Base-by-base conservation (phyloP, 2,797 vertebrate species). In the Taeniopygia guttata region DNA sequence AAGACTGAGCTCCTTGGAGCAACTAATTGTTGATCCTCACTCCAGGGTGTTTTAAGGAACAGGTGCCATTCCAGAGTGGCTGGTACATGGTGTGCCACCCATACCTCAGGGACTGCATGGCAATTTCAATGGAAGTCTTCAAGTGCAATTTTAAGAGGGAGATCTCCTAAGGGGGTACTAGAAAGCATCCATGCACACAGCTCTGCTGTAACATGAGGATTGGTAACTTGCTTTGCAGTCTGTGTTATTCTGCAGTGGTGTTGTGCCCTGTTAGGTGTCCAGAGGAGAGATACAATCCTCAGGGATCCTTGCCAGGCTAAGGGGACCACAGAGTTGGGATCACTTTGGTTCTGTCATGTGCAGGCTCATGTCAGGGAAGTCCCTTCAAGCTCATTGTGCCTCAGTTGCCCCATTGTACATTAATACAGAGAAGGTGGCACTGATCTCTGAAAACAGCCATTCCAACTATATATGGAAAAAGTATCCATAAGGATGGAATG, bases 391-490 rank as follows among this genome's bases (percentile, higher is more conserved):
- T 58, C 52, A 21, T 14, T 30, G 59, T 36, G 38, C 64, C 79
- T 85, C 72, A 15, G 23, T 30, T 88, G 11, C 22, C 51, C 68
- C 3, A 1, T 10, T 63, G 18, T 3, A 32, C 11, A 7, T 29
- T 45, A 32, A 34, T 9, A 21, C 11, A 55, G 64, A 84, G 66
- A n/a, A 78, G 13, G 13, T 20, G 32, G 51, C 32, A 43, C 40
- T 5, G 11, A 16, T 69, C 16, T 56, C n/a, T 77, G 60, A 15
- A 58, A 91, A 59, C 38, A 56, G 23, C 48, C 40, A 32, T 93
- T 62, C 36, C 62, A 75, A 0, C 22, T 6, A 3, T 5, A 0
- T 51, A 10, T 10, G 22, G 59, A 30, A 60, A 22, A 38, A 5
- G 7, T n/a, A 0, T 16, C 19, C 8, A 0, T 46, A 38, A 32